Evolutionary conservation across 2,113 vertebrate species (phyloP), one percentile per base, ranked within the genome.

Genomic region (Phylloscopus trochiloides): DNA sequence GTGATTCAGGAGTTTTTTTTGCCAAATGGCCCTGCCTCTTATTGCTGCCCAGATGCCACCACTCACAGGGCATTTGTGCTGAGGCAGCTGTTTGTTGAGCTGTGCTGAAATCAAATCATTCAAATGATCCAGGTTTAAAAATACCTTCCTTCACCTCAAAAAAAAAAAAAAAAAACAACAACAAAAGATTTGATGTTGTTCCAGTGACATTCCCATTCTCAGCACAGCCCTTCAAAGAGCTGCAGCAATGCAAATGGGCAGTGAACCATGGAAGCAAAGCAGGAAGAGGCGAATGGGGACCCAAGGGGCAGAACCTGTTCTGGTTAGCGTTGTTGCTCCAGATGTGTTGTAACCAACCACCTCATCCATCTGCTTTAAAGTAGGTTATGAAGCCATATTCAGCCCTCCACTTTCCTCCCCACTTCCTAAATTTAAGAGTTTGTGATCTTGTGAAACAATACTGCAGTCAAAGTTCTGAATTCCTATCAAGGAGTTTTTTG

Each of bases 111-210:
- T 43, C 38, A 74, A 67, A 75, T n/a, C 3, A 28, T 61, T 89
- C 63, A 72, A 65, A 86, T 28, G 18, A 78, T 43, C 59, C 59
- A 54, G 86, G 55, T 77, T 90, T 93, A 92, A 94, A 95, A 92
- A 93, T 93, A 88, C 28, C 88, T 80, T 73, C 17, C 67, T 86
- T 88, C 86, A 84, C 75, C 68, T 95, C 71, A 77, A 51, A 88
- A 80, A 95, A 94, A 29, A 29, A 8, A 26, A 43, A 77, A 51
- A 88, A 80, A 95, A 95, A 29, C 0, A 17, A 25, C 6, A 26
- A 43, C 14, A 31, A n/a, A 28, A 66, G 48, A 48, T 20, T 22
- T 32, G 16, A 34, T 88, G 54, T 70, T 3, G 17, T 88, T 92
- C 51, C 75, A 80, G 78, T 73, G 79, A 66, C 58, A 70, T 92